Percentiles rank a stretch among this genome's conserved stretches.
Evolutionary conservation across 2,888 invertebrate species (phyloP).

Genomic region (Clistopyga incitator): DNA sequence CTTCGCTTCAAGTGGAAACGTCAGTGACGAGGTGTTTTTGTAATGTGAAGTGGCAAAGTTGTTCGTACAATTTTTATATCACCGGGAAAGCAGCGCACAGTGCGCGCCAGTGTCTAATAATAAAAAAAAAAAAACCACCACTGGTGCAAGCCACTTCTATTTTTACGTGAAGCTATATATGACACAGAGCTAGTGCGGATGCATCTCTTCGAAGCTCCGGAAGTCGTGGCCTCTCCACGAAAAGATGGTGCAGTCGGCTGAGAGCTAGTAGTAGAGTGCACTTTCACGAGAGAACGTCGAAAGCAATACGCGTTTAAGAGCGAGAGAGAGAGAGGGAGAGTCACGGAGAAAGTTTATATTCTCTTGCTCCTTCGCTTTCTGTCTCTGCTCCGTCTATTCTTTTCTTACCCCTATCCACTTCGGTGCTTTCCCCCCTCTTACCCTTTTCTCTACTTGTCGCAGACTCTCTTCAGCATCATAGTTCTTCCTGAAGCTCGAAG

Average conservation of each 20-base stretch:
- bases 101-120: too few relatives aligned
- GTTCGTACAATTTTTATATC: too few relatives aligned
- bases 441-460: slow-evolving; percentile 22
- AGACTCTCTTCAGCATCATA: background rate
- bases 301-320: slow-evolving; percentile 65
- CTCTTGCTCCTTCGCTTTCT: slow-evolving; percentile 40
- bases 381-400: slow-evolving; percentile 20
- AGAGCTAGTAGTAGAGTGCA: slow-evolving; percentile 67
- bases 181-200: background rate
- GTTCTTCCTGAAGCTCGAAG: slow-evolving; percentile 31
- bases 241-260: slow-evolving; percentile 63
- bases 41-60: too few relatives aligned
- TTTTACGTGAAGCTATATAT: background rate
- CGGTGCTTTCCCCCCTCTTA: slow-evolving; percentile 12
- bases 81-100: too few relatives aligned
- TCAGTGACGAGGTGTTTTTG: too few relatives aligned
- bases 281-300: slow-evolving; percentile 70
- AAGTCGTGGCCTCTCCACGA: slow-evolving; percentile 40
- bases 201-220: slow-evolving; percentile 26
- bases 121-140: too few relatives aligned
- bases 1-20: too few relatives aligned
- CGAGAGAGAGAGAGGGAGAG: slow-evolving; percentile 36
- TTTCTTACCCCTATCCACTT: slow-evolving; percentile 14
- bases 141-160: background rate
- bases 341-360: slow-evolving; percentile 59